Evolutionary conservation across 2,797 vertebrate genomes (phyloP).

Genomic region (Syndactyla subalaris): DNA sequence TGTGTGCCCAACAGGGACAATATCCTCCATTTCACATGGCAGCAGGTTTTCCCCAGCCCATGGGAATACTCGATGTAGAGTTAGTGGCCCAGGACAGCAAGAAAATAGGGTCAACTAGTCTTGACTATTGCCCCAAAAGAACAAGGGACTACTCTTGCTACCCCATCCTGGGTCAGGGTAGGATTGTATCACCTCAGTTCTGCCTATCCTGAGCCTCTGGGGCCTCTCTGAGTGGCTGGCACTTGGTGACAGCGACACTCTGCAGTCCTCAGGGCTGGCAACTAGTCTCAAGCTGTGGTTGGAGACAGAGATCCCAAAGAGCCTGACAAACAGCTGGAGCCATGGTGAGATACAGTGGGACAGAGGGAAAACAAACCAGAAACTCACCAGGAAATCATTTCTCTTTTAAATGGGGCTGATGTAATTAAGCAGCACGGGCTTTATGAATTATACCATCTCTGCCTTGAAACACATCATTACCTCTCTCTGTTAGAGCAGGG

Average conservation of each 20-base stretch:
- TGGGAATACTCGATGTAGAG: background rate
- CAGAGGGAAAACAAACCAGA: slow-evolving; percentile 26
- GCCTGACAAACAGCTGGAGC: background rate
- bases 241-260: background rate
- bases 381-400: slow-evolving; percentile 34
- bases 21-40: background rate
- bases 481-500: slow-evolving; percentile 13
- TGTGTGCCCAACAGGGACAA: background rate
- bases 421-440: slow-evolving; percentile 54
- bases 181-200: background rate
- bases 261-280: background rate
- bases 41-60: background rate
- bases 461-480: slow-evolving; percentile 60
- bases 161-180: background rate
- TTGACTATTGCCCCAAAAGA: background rate
- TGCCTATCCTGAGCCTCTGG: background rate
- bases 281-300: background rate
- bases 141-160: background rate
- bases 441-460: slow-evolving; percentile 55
- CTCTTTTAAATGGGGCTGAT: slow-evolving; percentile 31
- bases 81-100: background rate
- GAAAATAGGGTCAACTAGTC: background rate
- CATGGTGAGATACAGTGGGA: background rate
- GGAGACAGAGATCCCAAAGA: background rate
- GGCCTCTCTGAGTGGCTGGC: background rate